A percentile compares a stretch with the other conserved stretches of the same genome.
These are phyloP conservation scores for Bombus picipes DNA, from an alignment of 1,140 invertebrate species.

Conservation along the genomic window DNA sequence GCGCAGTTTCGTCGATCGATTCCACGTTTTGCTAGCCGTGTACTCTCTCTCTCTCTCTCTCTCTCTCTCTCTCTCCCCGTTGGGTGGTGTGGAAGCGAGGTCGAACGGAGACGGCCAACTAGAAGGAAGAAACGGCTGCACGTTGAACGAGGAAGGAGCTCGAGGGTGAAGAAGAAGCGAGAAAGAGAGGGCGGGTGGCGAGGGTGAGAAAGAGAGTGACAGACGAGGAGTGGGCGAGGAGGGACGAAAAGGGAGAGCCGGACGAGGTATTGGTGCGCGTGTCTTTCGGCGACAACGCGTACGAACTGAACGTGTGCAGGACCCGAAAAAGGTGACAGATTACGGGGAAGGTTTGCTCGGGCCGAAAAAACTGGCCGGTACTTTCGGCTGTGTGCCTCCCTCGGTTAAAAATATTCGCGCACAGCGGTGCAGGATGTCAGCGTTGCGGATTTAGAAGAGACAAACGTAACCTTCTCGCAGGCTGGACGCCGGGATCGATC, in stretches of 20 bases:
- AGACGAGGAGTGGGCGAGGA: slow-evolving; percentile 11
- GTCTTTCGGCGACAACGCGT: slow-evolving; percentile 45
- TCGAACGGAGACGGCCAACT: slow-evolving; percentile 9
- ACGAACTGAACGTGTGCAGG: slow-evolving; percentile 25
- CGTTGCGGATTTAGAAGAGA: slow-evolving; percentile 47
- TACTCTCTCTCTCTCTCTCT: slow-evolving; percentile 44
- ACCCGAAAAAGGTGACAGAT: slow-evolving; percentile 48
- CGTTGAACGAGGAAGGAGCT: background rate
- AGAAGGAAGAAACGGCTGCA: background rate
- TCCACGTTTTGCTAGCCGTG: slow-evolving; percentile 57
- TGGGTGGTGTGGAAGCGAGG: slow-evolving; percentile 21
- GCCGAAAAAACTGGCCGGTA: background rate
- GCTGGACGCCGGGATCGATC: slow-evolving; percentile 66
- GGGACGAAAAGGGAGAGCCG: background rate
- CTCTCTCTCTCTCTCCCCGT: slow-evolving; percentile 16
- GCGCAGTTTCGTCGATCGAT: slow-evolving; percentile 77
- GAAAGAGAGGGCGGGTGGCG: slow-evolving; percentile 11
- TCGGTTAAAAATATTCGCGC: slow-evolving; percentile 54
- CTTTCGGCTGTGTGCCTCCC: background rate
- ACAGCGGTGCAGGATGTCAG: slow-evolving; percentile 41
- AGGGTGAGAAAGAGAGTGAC: slow-evolving; percentile 14
- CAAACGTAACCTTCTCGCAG: slow-evolving; percentile 44
- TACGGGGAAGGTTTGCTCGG: slow-evolving; percentile 32
- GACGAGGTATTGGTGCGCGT: slow-evolving; percentile 29
- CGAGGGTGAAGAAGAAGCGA: slow-evolving; percentile 1